These are phyloP conservation scores for Neoniphon sammara DNA, from an alignment of 2,797 vertebrate genomes.

Conservation along the genomic window DNA sequence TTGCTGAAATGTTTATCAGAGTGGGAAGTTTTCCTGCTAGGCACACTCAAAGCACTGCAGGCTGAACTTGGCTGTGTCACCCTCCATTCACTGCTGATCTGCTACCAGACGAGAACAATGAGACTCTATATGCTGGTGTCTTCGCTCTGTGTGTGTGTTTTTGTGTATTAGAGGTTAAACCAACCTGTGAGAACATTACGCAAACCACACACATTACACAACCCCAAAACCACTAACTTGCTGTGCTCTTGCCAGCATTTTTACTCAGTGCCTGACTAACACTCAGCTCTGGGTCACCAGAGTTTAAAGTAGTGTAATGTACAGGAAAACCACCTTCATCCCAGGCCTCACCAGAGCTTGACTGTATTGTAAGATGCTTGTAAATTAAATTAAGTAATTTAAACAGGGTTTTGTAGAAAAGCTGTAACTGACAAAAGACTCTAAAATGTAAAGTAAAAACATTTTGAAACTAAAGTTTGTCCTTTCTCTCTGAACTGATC, in stretches of 20 bases:
- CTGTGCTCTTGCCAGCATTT: slow-evolving; percentile 10
- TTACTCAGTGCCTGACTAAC: not conserved
- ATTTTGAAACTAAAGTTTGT: not conserved
- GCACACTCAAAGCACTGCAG: slow-evolving; percentile 4
- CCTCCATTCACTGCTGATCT: slow-evolving; percentile 51
- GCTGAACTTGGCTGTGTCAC: slow-evolving; percentile 43
- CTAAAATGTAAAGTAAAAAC: not conserved
- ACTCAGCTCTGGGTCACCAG: not conserved
- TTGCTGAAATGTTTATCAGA: slow-evolving; percentile 27
- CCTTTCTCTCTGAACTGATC: not conserved
- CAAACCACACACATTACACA: slow-evolving; percentile 32
- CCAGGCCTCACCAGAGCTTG: not conserved
- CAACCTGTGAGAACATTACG: slow-evolving; percentile 17
- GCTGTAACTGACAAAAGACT: not conserved
- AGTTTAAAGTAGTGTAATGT: not conserved
- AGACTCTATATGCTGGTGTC: slow-evolving; percentile 37
- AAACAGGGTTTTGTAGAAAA: not conserved
- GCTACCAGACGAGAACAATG: slow-evolving; percentile 54
- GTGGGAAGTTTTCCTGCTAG: slow-evolving; percentile 22
- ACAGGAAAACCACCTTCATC: too few species aligned
- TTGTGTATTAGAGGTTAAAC: slow-evolving; percentile 16
- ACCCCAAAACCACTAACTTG: not conserved
- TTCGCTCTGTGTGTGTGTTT: slow-evolving; percentile 24
- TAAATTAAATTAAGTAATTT: not conserved
- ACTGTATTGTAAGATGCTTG: slow-evolving; percentile 5